Evolutionary conservation across 2,113 vertebrate genomes (phyloP).

Genomic region (Oreochromis aureus): DNA sequence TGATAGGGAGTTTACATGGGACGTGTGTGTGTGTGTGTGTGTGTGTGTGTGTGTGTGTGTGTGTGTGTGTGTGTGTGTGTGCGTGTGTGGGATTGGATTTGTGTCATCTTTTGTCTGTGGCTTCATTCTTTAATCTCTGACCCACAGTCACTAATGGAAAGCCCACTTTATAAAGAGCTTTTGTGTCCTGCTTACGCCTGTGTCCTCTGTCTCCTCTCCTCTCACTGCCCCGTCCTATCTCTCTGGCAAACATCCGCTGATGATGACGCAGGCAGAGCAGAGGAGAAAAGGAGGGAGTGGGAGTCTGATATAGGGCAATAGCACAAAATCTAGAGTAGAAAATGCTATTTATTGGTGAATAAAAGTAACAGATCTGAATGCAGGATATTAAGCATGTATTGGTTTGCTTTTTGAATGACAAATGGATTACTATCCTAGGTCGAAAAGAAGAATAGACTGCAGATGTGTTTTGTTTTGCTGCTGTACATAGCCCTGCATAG

Average conservation of each 20-base stretch:
- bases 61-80: neutral
- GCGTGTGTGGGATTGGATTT: neutral
- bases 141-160: neutral
- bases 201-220: conserved; percentile 18
- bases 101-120: conserved; percentile 1
- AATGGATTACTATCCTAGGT: neutral
- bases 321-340: neutral
- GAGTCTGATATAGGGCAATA: neutral
- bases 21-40: neutral
- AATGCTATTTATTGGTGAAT: neutral
- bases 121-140: neutral
- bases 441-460: neutral
- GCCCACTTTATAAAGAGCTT: conserved; percentile 2
- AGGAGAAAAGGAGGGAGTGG: neutral
- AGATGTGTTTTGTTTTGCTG: neutral
- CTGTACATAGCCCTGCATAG: neutral
- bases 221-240: conserved; percentile 16
- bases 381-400: neutral
- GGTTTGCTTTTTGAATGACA: neutral
- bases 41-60: neutral
- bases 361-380: neutral
- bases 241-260: conserved; percentile 37
- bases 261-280: conserved; percentile 47
- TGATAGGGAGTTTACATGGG: neutral
- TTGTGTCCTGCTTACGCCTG: neutral